Conservation (phyloP, 2,113 vertebrate genomes). For the Chaenogobius annularis region DNA sequence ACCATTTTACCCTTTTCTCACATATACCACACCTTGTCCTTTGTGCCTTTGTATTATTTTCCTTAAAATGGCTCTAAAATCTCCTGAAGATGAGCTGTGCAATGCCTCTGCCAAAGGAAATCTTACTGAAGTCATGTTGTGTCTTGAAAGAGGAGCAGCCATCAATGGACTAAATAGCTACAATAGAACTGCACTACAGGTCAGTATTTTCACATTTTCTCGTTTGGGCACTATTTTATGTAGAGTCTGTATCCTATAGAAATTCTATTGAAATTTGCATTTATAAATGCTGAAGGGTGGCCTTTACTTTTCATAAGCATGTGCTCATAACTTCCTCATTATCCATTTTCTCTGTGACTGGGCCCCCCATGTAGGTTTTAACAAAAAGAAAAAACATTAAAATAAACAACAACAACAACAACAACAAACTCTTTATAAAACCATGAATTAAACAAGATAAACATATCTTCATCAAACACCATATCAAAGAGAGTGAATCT, state of each 20-base stretch:
- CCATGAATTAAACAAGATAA: too few relatives aligned
- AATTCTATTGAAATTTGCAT: background rate
- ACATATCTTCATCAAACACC: too few relatives aligned
- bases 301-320: background rate
- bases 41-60: constrained; percentile 53
- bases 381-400: background rate
- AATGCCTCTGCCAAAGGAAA: constrained; percentile 89
- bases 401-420: background rate
- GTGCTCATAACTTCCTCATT: constrained; percentile 6
- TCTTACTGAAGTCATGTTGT: constrained; percentile 77
- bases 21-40: background rate
- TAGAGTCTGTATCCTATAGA: background rate
- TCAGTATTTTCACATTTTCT: constrained; percentile 71
- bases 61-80: constrained; percentile 82
- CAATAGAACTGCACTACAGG: constrained; percentile 92
- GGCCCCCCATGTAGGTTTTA: background rate
- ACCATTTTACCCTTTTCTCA: background rate
- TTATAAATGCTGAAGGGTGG: background rate
- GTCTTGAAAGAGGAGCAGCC: constrained; percentile 86
- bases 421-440: background rate
- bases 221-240: background rate
- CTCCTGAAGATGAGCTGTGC: constrained; percentile 72
- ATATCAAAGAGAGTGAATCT: too few relatives aligned
- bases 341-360: background rate
- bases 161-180: constrained; percentile 87